Evolutionary conservation across 2,888 invertebrate genomes (phyloP).

Genomic region (Plagiodera versicolora): DNA sequence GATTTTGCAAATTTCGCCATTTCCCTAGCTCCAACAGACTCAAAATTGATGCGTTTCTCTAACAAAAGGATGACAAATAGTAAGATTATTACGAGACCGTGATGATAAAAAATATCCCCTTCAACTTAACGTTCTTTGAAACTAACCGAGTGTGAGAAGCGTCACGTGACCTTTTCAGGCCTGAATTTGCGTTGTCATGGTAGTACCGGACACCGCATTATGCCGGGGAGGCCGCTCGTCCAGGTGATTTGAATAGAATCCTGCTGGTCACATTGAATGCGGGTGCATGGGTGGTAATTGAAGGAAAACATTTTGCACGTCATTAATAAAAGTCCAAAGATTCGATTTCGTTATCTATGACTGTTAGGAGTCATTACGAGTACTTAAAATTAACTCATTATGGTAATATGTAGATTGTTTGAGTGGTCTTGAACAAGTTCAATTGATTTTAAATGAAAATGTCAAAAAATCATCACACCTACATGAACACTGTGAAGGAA

Average conservation of each 20-base stretch:
- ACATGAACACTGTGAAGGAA: no score
- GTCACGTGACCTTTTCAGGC: slow-evolving; percentile 6
- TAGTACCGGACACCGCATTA: slow-evolving; percentile 6
- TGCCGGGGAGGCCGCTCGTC: neutral
- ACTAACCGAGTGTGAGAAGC: slow-evolving; percentile 53
- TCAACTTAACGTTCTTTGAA: slow-evolving; percentile 46
- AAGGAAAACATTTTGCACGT: neutral
- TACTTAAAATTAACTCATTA: neutral
- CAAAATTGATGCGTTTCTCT: slow-evolving; percentile 42
- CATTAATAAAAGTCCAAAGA: neutral
- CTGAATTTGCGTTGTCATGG: slow-evolving; percentile 6
- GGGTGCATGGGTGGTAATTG: neutral
- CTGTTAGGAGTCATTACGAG: neutral
- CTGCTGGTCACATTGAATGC: neutral
- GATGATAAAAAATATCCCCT: slow-evolving; percentile 35
- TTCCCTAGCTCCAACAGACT: slow-evolving; percentile 35
- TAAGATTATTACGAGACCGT: slow-evolving; percentile 38
- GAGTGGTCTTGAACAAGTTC: neutral
- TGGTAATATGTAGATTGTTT: no score
- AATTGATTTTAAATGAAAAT: no score
- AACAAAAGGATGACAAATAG: slow-evolving; percentile 45
- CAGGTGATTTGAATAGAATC: slow-evolving; percentile 8
- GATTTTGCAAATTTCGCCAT: slow-evolving; percentile 41
- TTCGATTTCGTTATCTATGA: neutral
- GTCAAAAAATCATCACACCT: no score